These are phyloP conservation scores for Rapana venosa DNA, from an alignment of 2,888 invertebrate species.

Conservation along the genomic window DNA sequence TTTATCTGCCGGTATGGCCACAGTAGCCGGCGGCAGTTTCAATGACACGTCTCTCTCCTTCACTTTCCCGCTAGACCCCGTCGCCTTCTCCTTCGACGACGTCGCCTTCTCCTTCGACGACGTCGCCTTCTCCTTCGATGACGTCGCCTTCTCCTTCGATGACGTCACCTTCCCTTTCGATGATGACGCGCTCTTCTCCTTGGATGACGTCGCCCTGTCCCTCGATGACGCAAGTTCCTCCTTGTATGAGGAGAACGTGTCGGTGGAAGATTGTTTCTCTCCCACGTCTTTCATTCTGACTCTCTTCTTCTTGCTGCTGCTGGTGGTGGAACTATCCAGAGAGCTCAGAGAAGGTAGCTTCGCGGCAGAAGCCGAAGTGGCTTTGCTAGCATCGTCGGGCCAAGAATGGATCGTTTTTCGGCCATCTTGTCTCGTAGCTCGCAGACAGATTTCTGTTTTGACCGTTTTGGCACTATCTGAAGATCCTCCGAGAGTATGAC, in stretches of 20 bases:
- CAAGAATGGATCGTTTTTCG: constrained; percentile 23
- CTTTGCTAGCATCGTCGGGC: neutral
- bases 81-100: neutral
- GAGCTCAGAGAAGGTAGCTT: neutral
- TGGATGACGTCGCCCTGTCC: neutral
- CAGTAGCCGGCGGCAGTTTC: constrained; percentile 23
- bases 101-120: neutral
- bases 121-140: neutral
- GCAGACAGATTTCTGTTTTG: constrained; percentile 24
- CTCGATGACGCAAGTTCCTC: neutral
- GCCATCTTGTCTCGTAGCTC: neutral
- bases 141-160: neutral
- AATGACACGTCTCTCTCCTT: constrained; percentile 19
- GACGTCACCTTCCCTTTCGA: neutral
- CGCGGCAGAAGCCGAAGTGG: neutral
- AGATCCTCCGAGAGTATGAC: constrained; percentile 16
- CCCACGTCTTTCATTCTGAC: neutral
- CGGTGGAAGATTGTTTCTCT: neutral
- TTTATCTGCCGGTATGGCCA: constrained; percentile 24
- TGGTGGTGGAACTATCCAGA: neutral
- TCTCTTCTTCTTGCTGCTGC: constrained; percentile 1
- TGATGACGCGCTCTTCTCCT: neutral
- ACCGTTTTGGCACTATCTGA: constrained; percentile 36
- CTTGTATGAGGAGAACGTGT: too few species aligned
- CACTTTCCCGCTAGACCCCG: neutral